A percentile compares a stretch with the other conserved stretches of the same genome.
These are phyloP conservation scores for Ephydatia muelleri DNA, from an alignment of 37 sponge, comb jelly and placozoan species.

Conservation along the genomic window DNA sequence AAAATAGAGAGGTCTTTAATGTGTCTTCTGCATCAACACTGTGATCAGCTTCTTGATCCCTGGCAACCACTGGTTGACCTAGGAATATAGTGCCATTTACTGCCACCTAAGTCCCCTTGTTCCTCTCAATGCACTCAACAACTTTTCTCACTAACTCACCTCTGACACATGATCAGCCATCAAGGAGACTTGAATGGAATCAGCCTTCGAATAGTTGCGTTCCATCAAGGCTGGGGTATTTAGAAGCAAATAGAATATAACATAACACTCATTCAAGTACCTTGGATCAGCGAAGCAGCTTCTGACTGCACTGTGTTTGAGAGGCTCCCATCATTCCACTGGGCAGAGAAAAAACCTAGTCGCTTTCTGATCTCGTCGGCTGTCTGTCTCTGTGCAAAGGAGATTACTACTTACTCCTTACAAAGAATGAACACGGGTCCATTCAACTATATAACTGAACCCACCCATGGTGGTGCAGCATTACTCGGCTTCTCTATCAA, in stretches of 20 bases:
- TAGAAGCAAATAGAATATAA: background rate
- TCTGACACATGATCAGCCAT: constrained; percentile 77
- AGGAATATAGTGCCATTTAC: background rate
- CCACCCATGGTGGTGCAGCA: too few species aligned
- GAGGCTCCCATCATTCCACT: constrained; percentile 26
- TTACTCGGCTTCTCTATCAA: too few species aligned
- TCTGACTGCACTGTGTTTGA: constrained; percentile 10
- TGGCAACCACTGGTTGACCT: constrained; percentile 77
- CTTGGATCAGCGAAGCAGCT: constrained; percentile 16
- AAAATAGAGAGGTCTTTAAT: background rate
- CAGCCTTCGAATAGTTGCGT: constrained; percentile 25
- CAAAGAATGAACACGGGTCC: too few species aligned
- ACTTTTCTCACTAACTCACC: constrained; percentile 8
- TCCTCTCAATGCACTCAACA: too few species aligned
- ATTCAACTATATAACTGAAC: too few species aligned
- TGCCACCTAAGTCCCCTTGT: background rate
- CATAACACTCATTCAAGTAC: background rate
- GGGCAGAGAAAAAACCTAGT: constrained; percentile 16
- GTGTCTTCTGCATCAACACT: background rate
- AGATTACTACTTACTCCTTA: too few species aligned
- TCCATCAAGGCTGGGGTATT: constrained; percentile 31
- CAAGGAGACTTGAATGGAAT: constrained; percentile 57
- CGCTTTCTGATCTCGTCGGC: constrained; percentile 27
- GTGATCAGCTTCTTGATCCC: constrained; percentile 58
- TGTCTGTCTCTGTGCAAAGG: constrained; percentile 13